Base-by-base conservation (phyloP, 2,797 vertebrate genomes). In the Rhynchonycteris naso region DNA sequence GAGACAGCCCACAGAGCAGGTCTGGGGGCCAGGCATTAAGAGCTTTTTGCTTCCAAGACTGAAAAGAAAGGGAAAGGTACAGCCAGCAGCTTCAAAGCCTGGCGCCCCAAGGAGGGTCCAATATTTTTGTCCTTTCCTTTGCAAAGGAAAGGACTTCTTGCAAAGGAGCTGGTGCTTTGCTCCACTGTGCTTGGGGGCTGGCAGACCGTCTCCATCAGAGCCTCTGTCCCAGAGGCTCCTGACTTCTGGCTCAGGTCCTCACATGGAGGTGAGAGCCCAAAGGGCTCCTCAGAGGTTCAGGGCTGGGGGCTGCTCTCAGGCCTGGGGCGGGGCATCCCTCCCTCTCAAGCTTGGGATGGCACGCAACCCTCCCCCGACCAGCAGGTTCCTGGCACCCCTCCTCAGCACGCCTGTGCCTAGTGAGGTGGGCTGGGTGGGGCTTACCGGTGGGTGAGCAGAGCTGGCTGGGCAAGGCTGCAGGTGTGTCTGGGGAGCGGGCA, bases 401-500 rank as follows among this genome's bases (percentile, higher is more conserved):
- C 35, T 65, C 90, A 14, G 24, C 9, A 7, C 38, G 85, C 65
- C 79, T 43, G 11, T 65, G 66, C 63, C 88, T 28, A 0, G 38
- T 28, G 69, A 47, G 72, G 69, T 75, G 91, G 95, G 91, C 74
- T 14, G 92, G 97, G 96, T 69, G 95, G 96, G 89, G 97, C 97
- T 98, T 98, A 98, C 98, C 98, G 13, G 93, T 91, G 95, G 87
- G 97, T 65, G 97, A 81, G 92, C 90, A 66, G 96, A 94, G 95
- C 89, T 33, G 91, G 97, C 97, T 22, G 97, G 97, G 95, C 79
- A 96, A 96, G 96, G 97, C 96, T 91, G 97, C 97, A 96, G 97
- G 98, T 97, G 98, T 93, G 98, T 97, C 98, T 68, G 88, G 96
- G 97, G 89, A 96, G 95, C 95, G 74, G 96, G 95, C 10, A 94